These are phyloP conservation scores for Oryzias woworae DNA, from an alignment of 2,113 vertebrate genomes.

Conservation along the genomic window DNA sequence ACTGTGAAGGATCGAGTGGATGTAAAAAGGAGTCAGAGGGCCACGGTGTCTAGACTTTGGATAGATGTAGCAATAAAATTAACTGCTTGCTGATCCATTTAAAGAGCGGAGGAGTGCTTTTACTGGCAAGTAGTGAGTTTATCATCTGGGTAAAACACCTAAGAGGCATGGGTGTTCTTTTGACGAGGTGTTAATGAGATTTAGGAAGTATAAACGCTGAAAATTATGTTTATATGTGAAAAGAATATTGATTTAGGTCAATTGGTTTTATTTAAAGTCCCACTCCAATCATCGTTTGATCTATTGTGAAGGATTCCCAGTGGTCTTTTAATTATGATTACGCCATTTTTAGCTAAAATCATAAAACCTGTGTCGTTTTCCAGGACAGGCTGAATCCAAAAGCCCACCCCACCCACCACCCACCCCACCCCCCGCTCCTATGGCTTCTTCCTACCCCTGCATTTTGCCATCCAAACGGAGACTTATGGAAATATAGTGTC, in stretches of 20 bases:
- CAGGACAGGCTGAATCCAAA: no score
- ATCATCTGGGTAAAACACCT: neutral
- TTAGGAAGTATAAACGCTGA: neutral
- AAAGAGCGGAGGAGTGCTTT: slow-evolving; percentile 41
- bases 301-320: no score
- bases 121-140: neutral
- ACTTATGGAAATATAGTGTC: no score
- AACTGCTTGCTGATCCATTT: slow-evolving; percentile 39
- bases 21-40: slow-evolving; percentile 43
- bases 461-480: no score
- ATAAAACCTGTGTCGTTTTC: no score
- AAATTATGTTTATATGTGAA: slow-evolving; percentile 5
- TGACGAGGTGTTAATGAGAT: neutral
- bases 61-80: slow-evolving; percentile 70
- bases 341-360: no score
- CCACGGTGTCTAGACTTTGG: slow-evolving; percentile 39
- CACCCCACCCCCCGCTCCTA: no score
- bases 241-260: slow-evolving; percentile 2
- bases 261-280: slow-evolving; percentile 18
- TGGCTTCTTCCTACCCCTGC: no score
- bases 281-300: no score
- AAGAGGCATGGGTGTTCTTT: slow-evolving; percentile 11
- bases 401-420: no score
- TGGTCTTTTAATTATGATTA: no score
- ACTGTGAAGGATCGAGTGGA: slow-evolving; percentile 29